Percentiles rank a stretch among this genome's conserved stretches.
Conservation (phyloP, 2,888 invertebrate species). For the Coleophora flavipennella region DNA sequence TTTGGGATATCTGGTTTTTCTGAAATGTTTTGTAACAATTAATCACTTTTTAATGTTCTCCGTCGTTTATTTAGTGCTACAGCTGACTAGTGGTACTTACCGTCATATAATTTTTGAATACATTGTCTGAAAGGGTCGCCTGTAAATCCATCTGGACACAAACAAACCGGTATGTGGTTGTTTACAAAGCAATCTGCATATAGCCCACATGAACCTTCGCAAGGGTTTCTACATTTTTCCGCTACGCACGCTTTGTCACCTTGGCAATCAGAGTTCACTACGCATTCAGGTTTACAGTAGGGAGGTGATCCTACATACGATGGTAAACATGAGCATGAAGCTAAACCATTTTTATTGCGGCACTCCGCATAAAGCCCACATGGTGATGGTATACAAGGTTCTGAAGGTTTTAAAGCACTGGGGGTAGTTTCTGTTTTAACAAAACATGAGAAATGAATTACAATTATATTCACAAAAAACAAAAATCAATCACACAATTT, state of each 20-base stretch:
- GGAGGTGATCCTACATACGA: slow-evolving; percentile 77
- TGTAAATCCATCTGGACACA: slow-evolving; percentile 76
- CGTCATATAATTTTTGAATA: slow-evolving; percentile 62
- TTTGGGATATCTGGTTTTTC: slow-evolving; percentile 1
- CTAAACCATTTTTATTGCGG: slow-evolving; percentile 77
- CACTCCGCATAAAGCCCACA: slow-evolving; percentile 84
- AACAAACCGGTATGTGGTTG: slow-evolving; percentile 82
- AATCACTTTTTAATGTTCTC: background rate
- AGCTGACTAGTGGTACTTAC: slow-evolving; percentile 21
- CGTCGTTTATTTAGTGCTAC: background rate
- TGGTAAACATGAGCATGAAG: slow-evolving; percentile 80
- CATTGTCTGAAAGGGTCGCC: slow-evolving; percentile 83
- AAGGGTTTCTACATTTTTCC: slow-evolving; percentile 80
- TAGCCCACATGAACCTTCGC: slow-evolving; percentile 78
- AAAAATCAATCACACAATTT: too few species aligned
- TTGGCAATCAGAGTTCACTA: slow-evolving; percentile 76
- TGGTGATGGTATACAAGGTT: slow-evolving; percentile 82
- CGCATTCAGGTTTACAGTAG: slow-evolving; percentile 77
- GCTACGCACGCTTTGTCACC: slow-evolving; percentile 77
- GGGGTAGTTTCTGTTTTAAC: slow-evolving; percentile 37
- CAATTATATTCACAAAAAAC: background rate
- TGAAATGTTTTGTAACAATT: slow-evolving; percentile 3
- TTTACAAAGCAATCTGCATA: slow-evolving; percentile 78
- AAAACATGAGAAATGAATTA: background rate
- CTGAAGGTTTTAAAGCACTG: slow-evolving; percentile 42